A percentile compares a stretch with the other conserved stretches of the same genome.
phyloP scores from a whole-genome alignment of 2,888 invertebrate species.

The Hanleya hanleyi region DNA sequence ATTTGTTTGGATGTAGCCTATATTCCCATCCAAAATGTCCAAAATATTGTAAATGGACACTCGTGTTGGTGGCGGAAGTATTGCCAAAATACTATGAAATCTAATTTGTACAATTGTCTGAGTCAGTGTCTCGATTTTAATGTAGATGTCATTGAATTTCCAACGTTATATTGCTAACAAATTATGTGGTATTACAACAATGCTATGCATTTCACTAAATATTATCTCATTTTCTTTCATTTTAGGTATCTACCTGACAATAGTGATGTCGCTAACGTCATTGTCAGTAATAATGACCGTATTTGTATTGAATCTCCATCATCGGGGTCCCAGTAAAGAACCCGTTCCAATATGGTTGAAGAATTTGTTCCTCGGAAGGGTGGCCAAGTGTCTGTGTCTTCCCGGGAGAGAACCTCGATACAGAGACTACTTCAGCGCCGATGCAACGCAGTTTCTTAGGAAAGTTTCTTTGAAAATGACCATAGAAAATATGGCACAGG shows the following conservation, averaged over 20 bases:
- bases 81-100: too few species aligned
- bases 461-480: slow-evolving; percentile 70
- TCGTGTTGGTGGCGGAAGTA: too few species aligned
- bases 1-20: too few species aligned
- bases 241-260: slow-evolving; percentile 77
- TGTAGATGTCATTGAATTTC: too few species aligned
- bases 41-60: too few species aligned
- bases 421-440: slow-evolving; percentile 26
- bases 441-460: slow-evolving; percentile 51
- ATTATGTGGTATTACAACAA: neutral
- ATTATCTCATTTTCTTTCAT: slow-evolving; percentile 6
- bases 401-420: slow-evolving; percentile 12
- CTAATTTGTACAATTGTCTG: too few species aligned
- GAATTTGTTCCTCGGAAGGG: slow-evolving; percentile 55
- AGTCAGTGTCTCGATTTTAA: too few species aligned
- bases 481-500: slow-evolving; percentile 71
- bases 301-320: slow-evolving; percentile 78
- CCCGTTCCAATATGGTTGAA: slow-evolving; percentile 75
- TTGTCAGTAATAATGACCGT: slow-evolving; percentile 77
- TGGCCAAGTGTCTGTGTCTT: neutral
- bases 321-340: slow-evolving; percentile 75
- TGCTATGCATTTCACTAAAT: neutral
- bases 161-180: too few species aligned
- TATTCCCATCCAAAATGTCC: too few species aligned
- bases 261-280: slow-evolving; percentile 78